Base-by-base conservation (phyloP, 1,140 invertebrate genomes). In the Carposina sasakii region DNA sequence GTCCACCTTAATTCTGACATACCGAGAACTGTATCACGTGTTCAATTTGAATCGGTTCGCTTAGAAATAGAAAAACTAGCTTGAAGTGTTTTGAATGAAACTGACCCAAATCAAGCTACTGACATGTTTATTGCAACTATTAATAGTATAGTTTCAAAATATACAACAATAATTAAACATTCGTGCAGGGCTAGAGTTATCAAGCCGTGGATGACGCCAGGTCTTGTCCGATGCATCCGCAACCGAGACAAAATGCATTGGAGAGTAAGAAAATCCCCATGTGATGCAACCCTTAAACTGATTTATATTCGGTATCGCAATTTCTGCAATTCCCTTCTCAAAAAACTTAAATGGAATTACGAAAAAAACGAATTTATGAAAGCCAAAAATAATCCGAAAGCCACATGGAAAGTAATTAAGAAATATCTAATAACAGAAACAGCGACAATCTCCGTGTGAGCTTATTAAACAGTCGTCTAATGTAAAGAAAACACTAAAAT, bases 181-280 rank as follows among this genome's bases (percentile, higher is more conserved):
- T n/a, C n/a, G n/a, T n/a, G n/a, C n/a, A n/a, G n/a, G n/a, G n/a
- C n/a, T n/a, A n/a, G n/a, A n/a, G n/a, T n/a, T n/a, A n/a, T n/a
- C n/a, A 48, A 48, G 13, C 45, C 45, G 4, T 48, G 45, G 52
- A 54, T 54, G 13, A 54, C 52, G 1, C 39, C 52, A n/a, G 52
- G 52, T 22, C n/a, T 54, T 22, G 3, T 54, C 2, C 34, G 31
- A 10, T 54, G 52, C 16, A 48, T 54, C 3, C 26, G 43, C 2
- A 42, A 48, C 17, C 34, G 52, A 21, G 52, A 54, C 23, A 37
- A 20, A 19, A 43, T 54, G 40, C 21, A 48, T 39, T 43, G 37
- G 28, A 48, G 19, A 26, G 1, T 39, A 2, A 26, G 16, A 42
- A 15, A 23, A 31, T 1, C 33, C 10, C 52, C 52, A 1, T 24